These are phyloP conservation scores for Venusia cambrica DNA, from an alignment of 2,888 invertebrate genomes.

Conservation along the genomic window DNA sequence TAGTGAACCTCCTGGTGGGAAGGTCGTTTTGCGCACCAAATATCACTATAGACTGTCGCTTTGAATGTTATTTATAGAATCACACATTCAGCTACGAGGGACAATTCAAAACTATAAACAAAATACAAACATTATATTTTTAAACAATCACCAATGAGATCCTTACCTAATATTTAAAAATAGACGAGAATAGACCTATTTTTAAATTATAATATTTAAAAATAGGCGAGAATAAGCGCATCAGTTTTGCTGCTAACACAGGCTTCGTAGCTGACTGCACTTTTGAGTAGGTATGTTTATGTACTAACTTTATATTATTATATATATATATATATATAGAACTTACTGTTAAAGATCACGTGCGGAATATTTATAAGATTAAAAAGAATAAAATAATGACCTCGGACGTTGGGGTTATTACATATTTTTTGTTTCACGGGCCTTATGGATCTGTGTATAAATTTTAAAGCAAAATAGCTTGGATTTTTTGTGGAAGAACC, in stretches of 20 bases:
- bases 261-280: conserved; percentile 25
- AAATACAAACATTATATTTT: too few species aligned
- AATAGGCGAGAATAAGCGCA: too few species aligned
- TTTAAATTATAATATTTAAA: too few species aligned
- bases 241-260: conserved; percentile 7
- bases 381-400: conserved; percentile 8
- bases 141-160: too few species aligned
- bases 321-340: conserved; percentile 28
- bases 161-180: too few species aligned
- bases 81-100: conserved; percentile 36
- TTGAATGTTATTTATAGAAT: conserved; percentile 43
- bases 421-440: conserved; percentile 4
- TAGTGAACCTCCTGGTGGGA: conserved; percentile 32
- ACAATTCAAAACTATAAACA: conserved; percentile 27
- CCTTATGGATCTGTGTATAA: conserved; percentile 15
- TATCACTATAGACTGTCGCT: conserved; percentile 35
- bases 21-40: conserved; percentile 36
- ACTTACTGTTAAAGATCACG: conserved; percentile 21
- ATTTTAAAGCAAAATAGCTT: conserved; percentile 17
- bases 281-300: conserved; percentile 14
- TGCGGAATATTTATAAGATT: conserved; percentile 29
- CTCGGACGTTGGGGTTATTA: conserved; percentile 11
- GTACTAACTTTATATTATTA: too few species aligned
- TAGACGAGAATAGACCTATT: too few species aligned
- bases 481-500: conserved; percentile 9